Conservation (phyloP, 1,140 invertebrate genomes). For the Drosophila serrata region DNA sequence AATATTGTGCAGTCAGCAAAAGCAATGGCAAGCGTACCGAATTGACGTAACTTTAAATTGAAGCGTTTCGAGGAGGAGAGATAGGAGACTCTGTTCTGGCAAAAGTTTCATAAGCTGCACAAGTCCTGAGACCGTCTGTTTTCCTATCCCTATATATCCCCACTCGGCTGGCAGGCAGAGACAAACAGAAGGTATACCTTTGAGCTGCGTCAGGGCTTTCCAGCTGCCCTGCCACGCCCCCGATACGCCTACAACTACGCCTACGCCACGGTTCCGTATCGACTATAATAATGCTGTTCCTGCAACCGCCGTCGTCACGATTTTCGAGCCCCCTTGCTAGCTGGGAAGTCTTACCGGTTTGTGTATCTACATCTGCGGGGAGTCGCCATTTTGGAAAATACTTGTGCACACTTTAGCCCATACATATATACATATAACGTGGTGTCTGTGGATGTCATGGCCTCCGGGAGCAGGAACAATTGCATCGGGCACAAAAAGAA, state of each 20-base stretch:
- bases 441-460: conserved; percentile 63
- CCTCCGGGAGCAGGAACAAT: conserved; percentile 66
- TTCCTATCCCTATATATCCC: conserved; percentile 8
- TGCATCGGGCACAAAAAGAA: conserved; percentile 80
- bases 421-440: conserved; percentile 3
- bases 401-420: conserved; percentile 21
- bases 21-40: conserved; percentile 20
- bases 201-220: conserved; percentile 48
- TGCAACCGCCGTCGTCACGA: conserved; percentile 56
- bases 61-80: conserved; percentile 17
- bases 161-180: neutral
- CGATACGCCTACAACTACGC: conserved; percentile 29
- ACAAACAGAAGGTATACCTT: conserved; percentile 38
- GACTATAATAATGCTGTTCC: conserved; percentile 22
- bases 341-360: conserved; percentile 67
- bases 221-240: conserved; percentile 45
- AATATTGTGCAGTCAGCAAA: conserved; percentile 28
- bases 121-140: conserved; percentile 48
- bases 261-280: conserved; percentile 13
- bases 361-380: conserved; percentile 61
- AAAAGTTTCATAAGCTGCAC: conserved; percentile 62
- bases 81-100: conserved; percentile 6
- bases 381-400: conserved; percentile 77
- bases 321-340: conserved; percentile 47
- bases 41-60: conserved; percentile 72